Conservation (phyloP, 2,888 invertebrate genomes). For the Ophraella communa region DNA sequence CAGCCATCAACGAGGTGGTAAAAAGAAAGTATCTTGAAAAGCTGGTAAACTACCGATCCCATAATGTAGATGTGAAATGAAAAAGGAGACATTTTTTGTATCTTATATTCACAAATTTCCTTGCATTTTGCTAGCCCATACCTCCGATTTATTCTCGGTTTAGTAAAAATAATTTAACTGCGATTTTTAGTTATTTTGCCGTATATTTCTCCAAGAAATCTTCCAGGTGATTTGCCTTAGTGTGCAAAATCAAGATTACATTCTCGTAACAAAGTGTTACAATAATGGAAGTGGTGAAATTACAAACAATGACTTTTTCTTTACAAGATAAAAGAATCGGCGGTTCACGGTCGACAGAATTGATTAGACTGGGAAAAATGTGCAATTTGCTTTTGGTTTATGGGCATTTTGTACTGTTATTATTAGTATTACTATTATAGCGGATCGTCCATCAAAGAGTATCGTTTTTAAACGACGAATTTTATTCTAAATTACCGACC, state of each 20-base stretch:
- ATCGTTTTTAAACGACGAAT: conserved; percentile 9
- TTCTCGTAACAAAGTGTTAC: conserved; percentile 5
- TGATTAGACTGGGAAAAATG: conserved; percentile 25
- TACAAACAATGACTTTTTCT: conserved; percentile 19
- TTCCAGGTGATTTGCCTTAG: not conserved
- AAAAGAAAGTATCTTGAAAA: too few relatives aligned
- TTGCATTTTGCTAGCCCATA: too few relatives aligned
- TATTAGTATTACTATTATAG: conserved; percentile 27
- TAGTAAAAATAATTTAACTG: too few relatives aligned
- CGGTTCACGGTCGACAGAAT: conserved; percentile 29
- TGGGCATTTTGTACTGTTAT: conserved; percentile 26
- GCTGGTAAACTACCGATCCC: too few relatives aligned
- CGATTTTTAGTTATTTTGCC: not conserved
- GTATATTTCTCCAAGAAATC: not conserved
- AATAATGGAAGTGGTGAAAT: conserved; percentile 17
- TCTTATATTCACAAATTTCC: too few relatives aligned
- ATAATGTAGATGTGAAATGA: too few relatives aligned
- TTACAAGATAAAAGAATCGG: not conserved
- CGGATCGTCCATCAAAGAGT: conserved; percentile 25
- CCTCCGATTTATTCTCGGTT: too few relatives aligned
- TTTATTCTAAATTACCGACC: not conserved
- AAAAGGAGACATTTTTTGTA: too few relatives aligned
- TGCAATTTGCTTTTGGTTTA: conserved; percentile 26
- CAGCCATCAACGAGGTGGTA: too few relatives aligned
- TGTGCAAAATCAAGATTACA: conserved; percentile 7